Evolutionary conservation across 2,113 vertebrate genomes (phyloP).

Genomic region (Meriones unguiculatus): DNA sequence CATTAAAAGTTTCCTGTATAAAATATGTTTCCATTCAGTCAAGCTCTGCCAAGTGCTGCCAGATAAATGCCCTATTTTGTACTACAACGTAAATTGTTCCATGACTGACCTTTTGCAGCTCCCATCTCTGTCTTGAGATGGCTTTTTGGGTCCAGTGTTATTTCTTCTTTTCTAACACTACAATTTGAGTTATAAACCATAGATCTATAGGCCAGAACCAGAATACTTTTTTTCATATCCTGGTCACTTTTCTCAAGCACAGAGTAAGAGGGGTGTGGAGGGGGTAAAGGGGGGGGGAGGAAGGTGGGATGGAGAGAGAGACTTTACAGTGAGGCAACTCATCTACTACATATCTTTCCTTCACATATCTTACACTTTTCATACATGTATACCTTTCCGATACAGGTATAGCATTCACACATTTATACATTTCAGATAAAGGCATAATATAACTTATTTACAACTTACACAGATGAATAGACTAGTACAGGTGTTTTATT

Average conservation of each 20-base stretch:
- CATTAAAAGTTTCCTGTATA: neutral
- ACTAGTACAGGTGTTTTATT: neutral
- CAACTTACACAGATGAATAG: neutral
- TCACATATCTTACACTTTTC: neutral
- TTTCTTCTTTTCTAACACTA: neutral
- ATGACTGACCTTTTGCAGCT: neutral
- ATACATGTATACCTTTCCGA: neutral
- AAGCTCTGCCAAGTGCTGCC: neutral
- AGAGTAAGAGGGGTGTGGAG: neutral
- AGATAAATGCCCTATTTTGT: neutral
- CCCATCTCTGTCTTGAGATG: neutral
- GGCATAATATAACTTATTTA: neutral
- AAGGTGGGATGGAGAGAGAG: rapidly evolving
- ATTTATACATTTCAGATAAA: neutral
- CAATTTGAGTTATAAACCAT: neutral
- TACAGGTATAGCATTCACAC: neutral
- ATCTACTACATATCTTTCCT: neutral
- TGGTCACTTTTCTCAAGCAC: neutral
- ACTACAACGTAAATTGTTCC: neutral
- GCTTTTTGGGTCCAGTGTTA: neutral
- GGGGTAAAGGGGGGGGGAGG: no score
- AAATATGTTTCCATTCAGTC: neutral
- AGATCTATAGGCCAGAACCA: neutral
- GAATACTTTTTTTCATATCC: neutral
- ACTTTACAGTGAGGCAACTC: neutral